phyloP scores from a whole-genome alignment of 37 sponge, comb jelly and placozoan species.

The Crambe crambe region DNA sequence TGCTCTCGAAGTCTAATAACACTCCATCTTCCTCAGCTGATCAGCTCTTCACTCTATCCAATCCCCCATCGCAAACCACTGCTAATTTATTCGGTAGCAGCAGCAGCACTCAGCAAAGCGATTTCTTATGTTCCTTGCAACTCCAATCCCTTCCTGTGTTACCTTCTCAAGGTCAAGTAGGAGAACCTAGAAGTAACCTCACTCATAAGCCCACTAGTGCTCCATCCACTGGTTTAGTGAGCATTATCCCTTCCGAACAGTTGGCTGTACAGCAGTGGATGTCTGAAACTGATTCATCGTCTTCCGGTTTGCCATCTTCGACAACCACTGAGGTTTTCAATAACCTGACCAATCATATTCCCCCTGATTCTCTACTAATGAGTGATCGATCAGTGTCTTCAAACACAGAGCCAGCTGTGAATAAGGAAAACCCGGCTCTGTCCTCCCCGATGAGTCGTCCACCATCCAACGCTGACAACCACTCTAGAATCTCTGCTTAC shows the following conservation, averaged over 20 bases:
- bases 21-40: background rate
- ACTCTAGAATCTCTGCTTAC: background rate
- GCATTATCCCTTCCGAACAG: background rate
- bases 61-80: background rate
- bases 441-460: background rate
- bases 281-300: background rate
- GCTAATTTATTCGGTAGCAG: background rate
- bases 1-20: background rate
- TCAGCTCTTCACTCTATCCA: too few relatives aligned
- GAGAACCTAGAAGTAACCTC: background rate
- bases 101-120: background rate
- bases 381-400: background rate
- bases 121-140: background rate
- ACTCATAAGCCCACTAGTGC: background rate
- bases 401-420: too few relatives aligned
- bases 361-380: background rate
- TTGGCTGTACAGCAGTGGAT: background rate
- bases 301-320: background rate
- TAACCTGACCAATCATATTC: too few relatives aligned
- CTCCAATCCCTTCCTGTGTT: background rate
- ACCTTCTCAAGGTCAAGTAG: background rate
- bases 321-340: background rate
- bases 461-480: background rate
- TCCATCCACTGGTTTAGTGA: background rate
- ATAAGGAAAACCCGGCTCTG: too few relatives aligned